Conservation (phyloP, 1,140 invertebrate genomes). For the Lasioglossum baleicum region DNA sequence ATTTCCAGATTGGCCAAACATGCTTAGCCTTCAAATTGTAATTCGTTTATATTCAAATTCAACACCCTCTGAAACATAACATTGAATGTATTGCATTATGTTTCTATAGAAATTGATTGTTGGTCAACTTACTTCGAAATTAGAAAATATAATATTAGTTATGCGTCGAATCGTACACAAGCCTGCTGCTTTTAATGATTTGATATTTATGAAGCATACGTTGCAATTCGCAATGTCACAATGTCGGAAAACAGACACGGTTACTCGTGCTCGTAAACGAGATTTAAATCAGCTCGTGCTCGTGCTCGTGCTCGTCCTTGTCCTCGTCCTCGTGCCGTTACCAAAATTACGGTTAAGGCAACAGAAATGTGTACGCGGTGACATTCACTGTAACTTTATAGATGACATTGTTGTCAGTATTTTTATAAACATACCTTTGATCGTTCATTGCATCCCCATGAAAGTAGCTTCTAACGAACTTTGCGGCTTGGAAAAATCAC, state of each 20-base stretch:
- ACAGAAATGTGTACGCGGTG: background rate
- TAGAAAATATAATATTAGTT: background rate
- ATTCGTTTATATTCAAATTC: background rate
- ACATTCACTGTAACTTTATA: background rate
- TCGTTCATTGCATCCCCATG: background rate
- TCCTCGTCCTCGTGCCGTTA: background rate
- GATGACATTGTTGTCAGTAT: background rate
- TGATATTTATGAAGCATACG: too few species aligned
- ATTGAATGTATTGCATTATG: background rate
- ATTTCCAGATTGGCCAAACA: slow-evolving; percentile 72
- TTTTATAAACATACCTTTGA: background rate
- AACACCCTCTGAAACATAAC: background rate
- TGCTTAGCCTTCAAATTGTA: slow-evolving; percentile 34
- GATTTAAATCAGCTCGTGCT: too few species aligned
- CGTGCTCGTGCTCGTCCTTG: background rate
- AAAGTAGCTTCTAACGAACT: background rate
- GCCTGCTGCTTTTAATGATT: background rate
- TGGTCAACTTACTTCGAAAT: background rate
- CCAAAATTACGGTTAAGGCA: background rate
- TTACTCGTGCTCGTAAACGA: background rate
- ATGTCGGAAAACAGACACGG: background rate
- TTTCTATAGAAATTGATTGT: background rate
- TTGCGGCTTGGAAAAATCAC: background rate
- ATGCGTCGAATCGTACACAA: background rate
- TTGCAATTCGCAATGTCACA: too few species aligned